These are phyloP conservation scores for Priocnemis perturbator DNA, from an alignment of 2,888 invertebrate genomes.

Conservation along the genomic window DNA sequence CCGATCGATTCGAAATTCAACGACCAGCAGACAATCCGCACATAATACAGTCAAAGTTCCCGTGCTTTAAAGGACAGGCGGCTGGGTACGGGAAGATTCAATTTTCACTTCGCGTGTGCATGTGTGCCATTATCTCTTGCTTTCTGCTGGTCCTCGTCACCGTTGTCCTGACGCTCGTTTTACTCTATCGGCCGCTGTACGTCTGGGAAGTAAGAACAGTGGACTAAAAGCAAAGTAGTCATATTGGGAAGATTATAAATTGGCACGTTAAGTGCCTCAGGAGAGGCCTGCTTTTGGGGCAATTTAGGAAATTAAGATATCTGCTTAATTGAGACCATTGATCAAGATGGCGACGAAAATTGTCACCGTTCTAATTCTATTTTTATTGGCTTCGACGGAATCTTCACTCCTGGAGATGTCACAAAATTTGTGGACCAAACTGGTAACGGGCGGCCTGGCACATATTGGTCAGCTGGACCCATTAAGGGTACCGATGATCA, in stretches of 20 bases:
- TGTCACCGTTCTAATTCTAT: too few species aligned
- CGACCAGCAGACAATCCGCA: neutral
- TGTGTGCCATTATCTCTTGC: conserved; percentile 31
- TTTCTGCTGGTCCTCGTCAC: conserved; percentile 56
- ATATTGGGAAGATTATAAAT: conserved; percentile 7
- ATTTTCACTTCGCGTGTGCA: neutral
- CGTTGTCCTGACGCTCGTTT: conserved; percentile 51
- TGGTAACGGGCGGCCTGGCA: conserved; percentile 63
- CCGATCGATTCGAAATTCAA: neutral
- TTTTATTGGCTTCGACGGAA: conserved; percentile 9
- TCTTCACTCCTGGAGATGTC: conserved; percentile 67
- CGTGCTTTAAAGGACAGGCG: too few species aligned
- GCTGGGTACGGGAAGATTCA: too few species aligned
- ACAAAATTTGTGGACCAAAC: conserved; percentile 66
- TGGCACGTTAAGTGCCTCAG: too few species aligned
- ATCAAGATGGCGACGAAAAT: too few species aligned
- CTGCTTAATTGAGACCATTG: too few species aligned
- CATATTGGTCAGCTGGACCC: conserved; percentile 68
- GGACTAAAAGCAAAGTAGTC: conserved; percentile 25
- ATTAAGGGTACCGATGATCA: conserved; percentile 67
- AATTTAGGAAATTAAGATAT: too few species aligned
- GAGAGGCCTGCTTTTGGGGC: too few species aligned
- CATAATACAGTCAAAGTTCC: too few species aligned
- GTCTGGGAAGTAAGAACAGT: conserved; percentile 55
- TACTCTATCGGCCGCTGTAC: conserved; percentile 62